A percentile compares a stretch with the other conserved stretches of the same genome.
Conservation (phyloP, 2,797 vertebrate species). For the Champsocephalus gunnari region DNA sequence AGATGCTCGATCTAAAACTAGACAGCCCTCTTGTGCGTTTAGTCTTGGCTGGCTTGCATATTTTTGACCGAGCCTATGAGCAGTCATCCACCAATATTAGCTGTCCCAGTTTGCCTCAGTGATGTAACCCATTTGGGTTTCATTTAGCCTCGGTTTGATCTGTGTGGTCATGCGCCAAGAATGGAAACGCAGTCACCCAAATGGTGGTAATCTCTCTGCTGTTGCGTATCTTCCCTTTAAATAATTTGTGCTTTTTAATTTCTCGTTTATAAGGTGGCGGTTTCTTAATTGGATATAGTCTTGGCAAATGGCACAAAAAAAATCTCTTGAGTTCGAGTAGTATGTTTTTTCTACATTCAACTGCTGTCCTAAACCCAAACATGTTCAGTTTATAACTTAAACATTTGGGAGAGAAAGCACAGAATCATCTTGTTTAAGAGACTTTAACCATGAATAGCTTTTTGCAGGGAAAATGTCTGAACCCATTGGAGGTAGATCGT, state of each 20-base stretch:
- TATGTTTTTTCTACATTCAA: no score
- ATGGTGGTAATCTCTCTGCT: constrained; percentile 10
- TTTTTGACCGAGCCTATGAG: constrained; percentile 36
- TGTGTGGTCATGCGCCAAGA: constrained; percentile 15
- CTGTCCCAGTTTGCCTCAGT: constrained; percentile 57
- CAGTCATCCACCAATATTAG: constrained; percentile 31
- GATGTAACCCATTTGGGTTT: constrained; percentile 57
- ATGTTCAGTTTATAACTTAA: neutral
- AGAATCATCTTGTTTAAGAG: neutral
- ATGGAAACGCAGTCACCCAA: constrained; percentile 26
- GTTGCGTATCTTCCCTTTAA: neutral
- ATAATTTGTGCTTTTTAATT: neutral
- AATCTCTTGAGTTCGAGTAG: neutral
- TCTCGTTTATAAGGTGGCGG: no score
- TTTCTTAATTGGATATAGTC: no score
- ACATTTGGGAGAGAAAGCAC: neutral
- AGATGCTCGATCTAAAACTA: neutral
- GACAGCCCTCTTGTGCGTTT: neutral
- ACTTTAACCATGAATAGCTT: neutral
- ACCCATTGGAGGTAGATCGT: neutral
- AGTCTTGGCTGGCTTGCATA: constrained; percentile 13
- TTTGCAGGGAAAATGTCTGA: neutral
- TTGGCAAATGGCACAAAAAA: no score
- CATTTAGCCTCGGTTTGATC: constrained; percentile 50
- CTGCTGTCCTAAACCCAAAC: neutral